phyloP scores from a whole-genome alignment of 2,113 vertebrate species.

The Camelus dromedarius region DNA sequence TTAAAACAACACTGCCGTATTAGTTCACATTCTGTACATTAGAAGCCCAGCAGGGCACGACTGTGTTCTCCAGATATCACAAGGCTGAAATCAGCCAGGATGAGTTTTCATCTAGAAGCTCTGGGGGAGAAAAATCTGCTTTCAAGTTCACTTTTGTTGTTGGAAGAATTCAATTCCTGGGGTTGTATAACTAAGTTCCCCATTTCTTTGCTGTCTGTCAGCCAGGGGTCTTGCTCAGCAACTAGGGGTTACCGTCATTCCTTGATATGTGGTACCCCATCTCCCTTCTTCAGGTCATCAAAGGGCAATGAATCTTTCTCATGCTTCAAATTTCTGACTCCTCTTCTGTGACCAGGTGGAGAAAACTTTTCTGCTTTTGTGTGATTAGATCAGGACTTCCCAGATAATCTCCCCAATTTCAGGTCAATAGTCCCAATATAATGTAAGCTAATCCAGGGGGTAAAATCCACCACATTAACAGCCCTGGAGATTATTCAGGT shows the following conservation, averaged over 20 bases:
- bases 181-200: background rate
- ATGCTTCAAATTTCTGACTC: conserved; percentile 6
- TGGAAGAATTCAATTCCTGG: conserved; percentile 36
- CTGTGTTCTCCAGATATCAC: background rate
- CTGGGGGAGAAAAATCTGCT: background rate
- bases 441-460: background rate
- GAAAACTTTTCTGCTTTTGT: background rate
- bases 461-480: background rate
- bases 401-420: background rate
- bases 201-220: background rate
- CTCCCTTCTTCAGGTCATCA: background rate
- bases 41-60: background rate
- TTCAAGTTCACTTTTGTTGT: background rate
- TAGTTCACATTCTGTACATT: background rate
- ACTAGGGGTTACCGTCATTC: background rate
- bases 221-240: background rate
- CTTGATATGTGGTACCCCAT: background rate
- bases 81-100: conserved; percentile 18
- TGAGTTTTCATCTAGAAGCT: conserved; percentile 14
- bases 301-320: background rate
- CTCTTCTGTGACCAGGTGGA: background rate
- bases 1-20: conserved; percentile 3
- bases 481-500: background rate
- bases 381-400: background rate
- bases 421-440: background rate